Base-by-base conservation (phyloP, 1,140 invertebrate species). In the Nephila pilipes region DNA sequence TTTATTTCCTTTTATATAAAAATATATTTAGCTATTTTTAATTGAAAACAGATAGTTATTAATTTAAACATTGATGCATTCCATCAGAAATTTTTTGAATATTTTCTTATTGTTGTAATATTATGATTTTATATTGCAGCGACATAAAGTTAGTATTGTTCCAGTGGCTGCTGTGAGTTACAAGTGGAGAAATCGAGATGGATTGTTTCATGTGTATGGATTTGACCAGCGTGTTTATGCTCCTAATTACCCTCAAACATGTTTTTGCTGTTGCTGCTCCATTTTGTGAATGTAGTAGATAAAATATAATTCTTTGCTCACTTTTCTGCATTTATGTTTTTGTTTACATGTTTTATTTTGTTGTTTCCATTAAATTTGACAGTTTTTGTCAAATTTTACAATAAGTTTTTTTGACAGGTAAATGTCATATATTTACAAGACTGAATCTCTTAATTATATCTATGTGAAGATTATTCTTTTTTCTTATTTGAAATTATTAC, bases 161-260 rank as follows among this genome's bases (percentile, higher is more conserved):
- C 94, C 93, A 8, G 89, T 94, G n/a, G 32, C 96, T 6, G 95
- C 96, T 93, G 95, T 96, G 22, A 94, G 94, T 58, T 96, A 96
- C 94, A 94, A 95, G 60, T 96, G 96, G 95, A 96, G 96, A 92
- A 94, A 95, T 57, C 94, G 95, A 83, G 92, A 95, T 25, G 95
- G 95, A 1, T 94, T 95, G 29, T 97, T 96, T 94, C 96, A 95
- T 94, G 95, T 97, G 14, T 97, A 96, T 95, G 96, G 96, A 18
- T 95, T 95, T 90, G 96, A 96, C 92, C 95, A 96, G 85, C 95
- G 95, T 94, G 96, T 96, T 8, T 95, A 96, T 94, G 95, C 96
- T 20, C 96, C 96, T 36, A 95, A 96, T 93, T 96, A 96, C 94
- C 96, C 96, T 29, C 96, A 96, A 94, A 96, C 95, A 54, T 96